Evolutionary conservation across 2,888 invertebrate species (phyloP).

Genomic region (Acrocyrtus sp.): DNA sequence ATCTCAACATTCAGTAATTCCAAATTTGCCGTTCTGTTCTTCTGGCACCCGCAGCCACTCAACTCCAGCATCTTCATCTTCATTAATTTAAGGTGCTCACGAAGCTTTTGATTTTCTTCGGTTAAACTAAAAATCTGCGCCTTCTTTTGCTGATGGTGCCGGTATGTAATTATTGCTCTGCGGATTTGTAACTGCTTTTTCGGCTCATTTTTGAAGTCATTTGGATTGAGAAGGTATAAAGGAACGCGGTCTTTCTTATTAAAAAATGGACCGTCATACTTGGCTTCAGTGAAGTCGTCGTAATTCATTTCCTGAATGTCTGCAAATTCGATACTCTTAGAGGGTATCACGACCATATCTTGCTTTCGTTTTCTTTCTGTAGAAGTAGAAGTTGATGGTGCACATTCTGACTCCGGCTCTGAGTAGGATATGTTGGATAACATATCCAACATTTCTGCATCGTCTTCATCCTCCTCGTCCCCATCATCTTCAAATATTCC

Average conservation of each 20-base stretch:
- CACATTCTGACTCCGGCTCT: slow-evolving; percentile 6
- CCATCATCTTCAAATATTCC: slow-evolving; percentile 35
- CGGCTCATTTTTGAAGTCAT: slow-evolving; percentile 40
- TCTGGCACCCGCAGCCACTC: slow-evolving; percentile 27
- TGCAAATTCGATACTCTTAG: too few relatives aligned
- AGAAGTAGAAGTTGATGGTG: neutral
- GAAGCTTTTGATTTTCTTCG: slow-evolving; percentile 38
- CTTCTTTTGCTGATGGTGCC: slow-evolving; percentile 48
- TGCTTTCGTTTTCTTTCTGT: slow-evolving; percentile 28
- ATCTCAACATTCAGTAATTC: slow-evolving; percentile 17
- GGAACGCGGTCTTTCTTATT: slow-evolving; percentile 37
- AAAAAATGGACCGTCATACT: too few relatives aligned
- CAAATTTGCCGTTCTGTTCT: slow-evolving; percentile 14
- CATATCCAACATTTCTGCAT: slow-evolving; percentile 18
- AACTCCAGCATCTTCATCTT: slow-evolving; percentile 13
- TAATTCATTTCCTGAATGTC: too few relatives aligned
- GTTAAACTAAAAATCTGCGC: slow-evolving; percentile 31
- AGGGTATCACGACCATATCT: neutral
- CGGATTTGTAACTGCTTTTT: slow-evolving; percentile 47
- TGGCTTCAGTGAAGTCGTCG: neutral
- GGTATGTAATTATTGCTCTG: slow-evolving; percentile 45
- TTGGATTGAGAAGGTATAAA: slow-evolving; percentile 43
- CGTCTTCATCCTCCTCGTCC: slow-evolving; percentile 22
- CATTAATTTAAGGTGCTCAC: neutral
- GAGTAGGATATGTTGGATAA: slow-evolving; percentile 29